A percentile compares a stretch with the other conserved stretches of the same genome.
phyloP scores from a whole-genome alignment of 2,797 vertebrate genomes.

The Hippocampus kuda region DNA sequence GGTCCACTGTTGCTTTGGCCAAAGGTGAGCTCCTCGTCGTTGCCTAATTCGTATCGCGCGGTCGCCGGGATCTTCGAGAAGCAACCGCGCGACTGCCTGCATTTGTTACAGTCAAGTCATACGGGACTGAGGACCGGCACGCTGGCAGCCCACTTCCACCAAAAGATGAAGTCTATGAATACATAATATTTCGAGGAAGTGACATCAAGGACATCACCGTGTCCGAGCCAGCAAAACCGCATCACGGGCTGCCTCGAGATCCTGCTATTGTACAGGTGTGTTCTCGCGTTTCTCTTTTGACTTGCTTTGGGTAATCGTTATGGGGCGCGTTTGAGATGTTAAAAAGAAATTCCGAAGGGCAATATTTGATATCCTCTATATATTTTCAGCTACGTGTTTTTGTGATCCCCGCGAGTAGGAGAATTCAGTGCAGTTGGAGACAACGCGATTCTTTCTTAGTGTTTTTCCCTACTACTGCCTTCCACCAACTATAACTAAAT shows the following conservation, averaged over 20 bases:
- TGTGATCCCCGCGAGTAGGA: too few relatives aligned
- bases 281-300: not conserved
- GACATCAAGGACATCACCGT: constrained; percentile 98
- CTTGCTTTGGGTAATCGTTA: not conserved
- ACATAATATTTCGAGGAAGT: constrained; percentile 94
- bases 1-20: constrained; percentile 77
- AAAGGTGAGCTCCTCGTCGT: constrained; percentile 61
- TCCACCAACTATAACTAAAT: too few relatives aligned
- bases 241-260: constrained; percentile 84
- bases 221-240: constrained; percentile 86
- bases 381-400: too few relatives aligned
- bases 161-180: constrained; percentile 90
- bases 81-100: not conserved
- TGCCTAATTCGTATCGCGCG: not conserved
- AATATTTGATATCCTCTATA: too few relatives aligned
- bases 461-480: too few relatives aligned
- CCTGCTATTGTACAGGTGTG: constrained; percentile 92
- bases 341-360: too few relatives aligned
- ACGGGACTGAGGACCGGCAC: constrained; percentile 90
- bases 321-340: not conserved
- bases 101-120: constrained; percentile 77
- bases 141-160: constrained; percentile 84
- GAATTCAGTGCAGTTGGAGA: too few relatives aligned
- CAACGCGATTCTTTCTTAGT: too few relatives aligned
- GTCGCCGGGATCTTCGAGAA: not conserved